Conservation (phyloP, 2,797 vertebrate species). For the Epinephelus malabaricus region DNA sequence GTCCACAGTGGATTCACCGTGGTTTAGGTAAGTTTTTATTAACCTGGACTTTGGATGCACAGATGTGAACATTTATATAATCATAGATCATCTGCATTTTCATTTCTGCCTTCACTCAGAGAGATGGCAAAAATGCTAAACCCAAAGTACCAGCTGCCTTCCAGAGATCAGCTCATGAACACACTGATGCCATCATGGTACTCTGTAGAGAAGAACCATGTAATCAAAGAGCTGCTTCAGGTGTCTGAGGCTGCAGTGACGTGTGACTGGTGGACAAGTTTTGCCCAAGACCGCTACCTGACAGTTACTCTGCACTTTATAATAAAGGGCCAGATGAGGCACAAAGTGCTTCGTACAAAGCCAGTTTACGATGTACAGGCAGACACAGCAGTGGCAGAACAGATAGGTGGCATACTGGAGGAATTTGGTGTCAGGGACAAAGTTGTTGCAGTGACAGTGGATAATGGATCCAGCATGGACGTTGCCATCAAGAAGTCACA, state of each 20-base stretch:
- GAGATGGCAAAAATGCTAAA: conserved; percentile 25
- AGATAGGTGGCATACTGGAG: background rate
- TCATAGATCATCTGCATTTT: background rate
- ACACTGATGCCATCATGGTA: conserved; percentile 20
- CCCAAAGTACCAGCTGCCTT: conserved; percentile 26
- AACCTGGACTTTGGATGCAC: background rate
- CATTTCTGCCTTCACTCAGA: conserved; percentile 5
- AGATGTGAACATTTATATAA: background rate
- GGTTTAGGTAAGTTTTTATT: conserved; percentile 19
- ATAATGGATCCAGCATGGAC: background rate
- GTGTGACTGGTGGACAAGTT: conserved; percentile 21
- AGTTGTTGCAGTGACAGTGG: conserved; percentile 21
- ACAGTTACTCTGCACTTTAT: conserved; percentile 24
- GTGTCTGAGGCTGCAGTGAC: conserved; percentile 26
- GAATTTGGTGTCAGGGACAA: conserved; percentile 20
- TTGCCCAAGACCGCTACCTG: background rate
- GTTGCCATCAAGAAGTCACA: background rate
- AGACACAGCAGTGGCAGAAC: background rate
- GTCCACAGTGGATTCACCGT: conserved; percentile 9
- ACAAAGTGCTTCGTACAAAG: conserved; percentile 21
- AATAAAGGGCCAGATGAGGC: conserved; percentile 5
- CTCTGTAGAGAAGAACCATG: conserved; percentile 8
- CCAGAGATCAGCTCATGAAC: conserved; percentile 17
- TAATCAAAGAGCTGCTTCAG: conserved; percentile 15
- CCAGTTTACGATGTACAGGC: background rate